These are phyloP conservation scores for Micrasema longulum DNA, from an alignment of 1,140 invertebrate species.

Conservation along the genomic window DNA sequence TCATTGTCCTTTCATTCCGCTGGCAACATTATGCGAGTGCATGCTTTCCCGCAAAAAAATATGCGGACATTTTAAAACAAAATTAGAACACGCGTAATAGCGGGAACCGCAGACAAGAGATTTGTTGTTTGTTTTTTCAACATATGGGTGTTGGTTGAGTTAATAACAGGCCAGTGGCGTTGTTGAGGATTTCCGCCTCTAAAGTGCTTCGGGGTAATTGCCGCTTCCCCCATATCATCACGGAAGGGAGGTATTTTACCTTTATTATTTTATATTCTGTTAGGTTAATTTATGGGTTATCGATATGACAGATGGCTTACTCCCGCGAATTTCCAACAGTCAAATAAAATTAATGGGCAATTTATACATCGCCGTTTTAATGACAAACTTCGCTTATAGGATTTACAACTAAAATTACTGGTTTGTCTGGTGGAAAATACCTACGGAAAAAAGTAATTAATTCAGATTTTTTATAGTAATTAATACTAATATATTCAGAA, in stretches of 20 bases:
- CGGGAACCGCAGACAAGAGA: conserved; percentile 17
- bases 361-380: not conserved
- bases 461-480: too few species aligned
- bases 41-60: conserved; percentile 6
- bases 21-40: too few species aligned
- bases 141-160: conserved; percentile 25
- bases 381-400: not conserved
- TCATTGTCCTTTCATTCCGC: too few species aligned
- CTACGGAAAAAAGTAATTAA: too few species aligned
- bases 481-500: too few species aligned
- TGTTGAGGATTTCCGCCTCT: conserved; percentile 8
- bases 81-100: conserved; percentile 23
- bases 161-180: conserved; percentile 20
- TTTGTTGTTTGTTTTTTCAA: conserved; percentile 1
- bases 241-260: not conserved
- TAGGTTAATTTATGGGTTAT: not conserved
- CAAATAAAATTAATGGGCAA: not conserved
- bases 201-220: conserved; percentile 7
- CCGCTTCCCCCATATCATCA: not conserved
- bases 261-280: conserved; percentile 12
- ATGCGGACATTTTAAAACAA: conserved; percentile 12
- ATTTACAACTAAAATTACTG: not conserved
- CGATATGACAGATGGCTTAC: conserved; percentile 23
- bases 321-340: not conserved
- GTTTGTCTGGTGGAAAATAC: not conserved